Conservation (phyloP, 2,888 invertebrate species). For the Melieria picta region DNA sequence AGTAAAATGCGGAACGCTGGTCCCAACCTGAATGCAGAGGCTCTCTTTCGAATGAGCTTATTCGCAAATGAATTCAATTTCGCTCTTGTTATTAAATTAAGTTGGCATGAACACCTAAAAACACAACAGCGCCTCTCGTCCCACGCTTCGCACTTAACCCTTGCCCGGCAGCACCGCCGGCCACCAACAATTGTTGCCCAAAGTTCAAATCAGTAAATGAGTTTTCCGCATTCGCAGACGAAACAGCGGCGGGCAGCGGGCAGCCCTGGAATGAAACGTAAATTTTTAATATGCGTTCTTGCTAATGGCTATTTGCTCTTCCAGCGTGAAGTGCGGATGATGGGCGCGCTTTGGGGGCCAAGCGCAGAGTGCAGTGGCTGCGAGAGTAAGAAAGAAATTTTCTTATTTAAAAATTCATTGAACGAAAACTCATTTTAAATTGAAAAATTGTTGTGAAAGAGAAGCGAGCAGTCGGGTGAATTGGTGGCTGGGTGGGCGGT, state of each 20-base stretch:
- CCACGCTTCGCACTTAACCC: background rate
- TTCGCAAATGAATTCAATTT: slow-evolving; percentile 63
- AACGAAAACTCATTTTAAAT: slow-evolving; percentile 53
- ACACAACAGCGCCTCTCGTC: slow-evolving; percentile 39
- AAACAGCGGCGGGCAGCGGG: background rate
- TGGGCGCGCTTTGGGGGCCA: slow-evolving; percentile 11
- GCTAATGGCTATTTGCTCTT: slow-evolving; percentile 62
- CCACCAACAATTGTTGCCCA: background rate
- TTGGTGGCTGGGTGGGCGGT: slow-evolving; percentile 3
- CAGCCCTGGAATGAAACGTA: slow-evolving; percentile 51
- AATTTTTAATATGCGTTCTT: slow-evolving; percentile 66
- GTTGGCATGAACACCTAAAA: slow-evolving; percentile 63
- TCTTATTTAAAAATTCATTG: slow-evolving; percentile 54
- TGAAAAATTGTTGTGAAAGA: slow-evolving; percentile 56
- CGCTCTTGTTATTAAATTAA: slow-evolving; percentile 63
- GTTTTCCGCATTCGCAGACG: background rate
- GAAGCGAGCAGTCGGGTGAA: slow-evolving; percentile 46
- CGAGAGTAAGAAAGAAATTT: slow-evolving; percentile 53
- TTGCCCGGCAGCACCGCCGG: background rate
- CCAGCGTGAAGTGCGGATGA: background rate
- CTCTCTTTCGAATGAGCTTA: slow-evolving; percentile 36
- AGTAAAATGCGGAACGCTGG: no score
- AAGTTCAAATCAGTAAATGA: slow-evolving; percentile 7
- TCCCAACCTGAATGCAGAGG: no score
- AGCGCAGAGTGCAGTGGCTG: slow-evolving; percentile 29